phyloP scores from a whole-genome alignment of 2,113 vertebrate genomes.

The Maccullochella peelii region DNA sequence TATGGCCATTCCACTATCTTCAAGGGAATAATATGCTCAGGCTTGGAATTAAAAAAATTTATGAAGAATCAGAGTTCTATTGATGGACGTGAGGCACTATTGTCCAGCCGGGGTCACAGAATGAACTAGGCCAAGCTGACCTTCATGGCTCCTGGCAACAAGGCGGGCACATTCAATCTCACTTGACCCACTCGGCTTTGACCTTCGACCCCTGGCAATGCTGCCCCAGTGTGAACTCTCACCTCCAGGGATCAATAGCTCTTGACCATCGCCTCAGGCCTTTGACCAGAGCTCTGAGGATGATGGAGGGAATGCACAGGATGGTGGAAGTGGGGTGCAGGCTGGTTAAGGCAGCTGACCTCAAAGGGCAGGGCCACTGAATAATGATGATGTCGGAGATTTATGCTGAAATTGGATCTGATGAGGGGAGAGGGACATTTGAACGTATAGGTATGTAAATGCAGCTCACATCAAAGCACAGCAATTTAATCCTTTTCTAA shows the following conservation, averaged over 20 bases:
- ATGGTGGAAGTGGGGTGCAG: slow-evolving; percentile 26
- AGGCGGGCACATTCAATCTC: slow-evolving; percentile 81
- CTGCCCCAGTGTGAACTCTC: slow-evolving; percentile 73
- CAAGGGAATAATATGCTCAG: slow-evolving; percentile 65
- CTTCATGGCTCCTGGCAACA: slow-evolving; percentile 71
- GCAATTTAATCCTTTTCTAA: slow-evolving; percentile 8
- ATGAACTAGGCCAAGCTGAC: slow-evolving; percentile 76
- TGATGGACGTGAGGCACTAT: slow-evolving; percentile 70
- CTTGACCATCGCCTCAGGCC: slow-evolving; percentile 71
- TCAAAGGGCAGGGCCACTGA: slow-evolving; percentile 34
- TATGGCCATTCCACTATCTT: slow-evolving; percentile 50
- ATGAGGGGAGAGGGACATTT: not conserved
- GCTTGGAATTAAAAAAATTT: slow-evolving; percentile 64
- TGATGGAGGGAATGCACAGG: slow-evolving; percentile 5
- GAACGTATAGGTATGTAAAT: slow-evolving; percentile 22
- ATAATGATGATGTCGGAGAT: slow-evolving; percentile 43
- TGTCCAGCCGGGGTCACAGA: slow-evolving; percentile 69
- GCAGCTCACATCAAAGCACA: slow-evolving; percentile 12
- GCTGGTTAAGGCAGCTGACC: slow-evolving; percentile 50
- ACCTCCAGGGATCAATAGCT: slow-evolving; percentile 78
- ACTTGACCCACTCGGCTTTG: slow-evolving; percentile 79
- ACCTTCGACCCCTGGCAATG: slow-evolving; percentile 64
- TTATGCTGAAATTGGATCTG: slow-evolving; percentile 40
- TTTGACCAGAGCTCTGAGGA: slow-evolving; percentile 30
- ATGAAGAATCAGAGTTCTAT: slow-evolving; percentile 71